Base-by-base conservation (phyloP, 2,888 invertebrate species). In the Eulithis prunata region DNA sequence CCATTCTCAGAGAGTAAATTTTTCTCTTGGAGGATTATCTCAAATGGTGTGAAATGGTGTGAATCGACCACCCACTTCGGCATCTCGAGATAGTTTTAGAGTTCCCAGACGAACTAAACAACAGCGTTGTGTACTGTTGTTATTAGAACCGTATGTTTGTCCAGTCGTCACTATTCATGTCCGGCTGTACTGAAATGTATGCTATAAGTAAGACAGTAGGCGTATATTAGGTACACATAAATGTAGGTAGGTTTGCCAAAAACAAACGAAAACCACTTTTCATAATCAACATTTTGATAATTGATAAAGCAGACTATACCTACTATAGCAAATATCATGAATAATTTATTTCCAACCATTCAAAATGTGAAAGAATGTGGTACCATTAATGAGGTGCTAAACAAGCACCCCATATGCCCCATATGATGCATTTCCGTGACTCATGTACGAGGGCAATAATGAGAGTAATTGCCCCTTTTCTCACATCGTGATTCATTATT, bases 401-500 rank as follows among this genome's bases (percentile, higher is more conserved):
- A 68, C 68, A 75, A 70, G 69, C 75, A 69, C 68, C 70, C 72
- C 72, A 71, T 74, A 71, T 74, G 75, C 75, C 64, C 67, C 74
- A 73, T 75, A 75, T 79, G 78, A 79, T 77, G 65, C 59, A 78
- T 80, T 85, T 86, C 75, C 76, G 75, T 90, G 89, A 88, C 80
- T 89, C 91, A 89, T 84, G 75, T 80, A 80, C 76, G 72, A 58
- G 70, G 62, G 76, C 74, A 79, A 84, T 91, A 90, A 90, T 88
- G 85, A 88, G 85, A 84, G 84, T 90, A 90, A 91, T 91, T 91
- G 90, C 87, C 76, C 81, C 82, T 87, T 88, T 90, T 91, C 90
- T 89, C 90, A 90, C 88, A 89, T 88, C 83, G 89, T 92, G 91
- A 91, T 91, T 92, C 91, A 88, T 89, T 82, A 75, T 79, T 78